A percentile compares a stretch with the other conserved stretches of the same genome.
Evolutionary conservation across 2,797 vertebrate species (phyloP).

Genomic region (Numenius phaeopus): DNA sequence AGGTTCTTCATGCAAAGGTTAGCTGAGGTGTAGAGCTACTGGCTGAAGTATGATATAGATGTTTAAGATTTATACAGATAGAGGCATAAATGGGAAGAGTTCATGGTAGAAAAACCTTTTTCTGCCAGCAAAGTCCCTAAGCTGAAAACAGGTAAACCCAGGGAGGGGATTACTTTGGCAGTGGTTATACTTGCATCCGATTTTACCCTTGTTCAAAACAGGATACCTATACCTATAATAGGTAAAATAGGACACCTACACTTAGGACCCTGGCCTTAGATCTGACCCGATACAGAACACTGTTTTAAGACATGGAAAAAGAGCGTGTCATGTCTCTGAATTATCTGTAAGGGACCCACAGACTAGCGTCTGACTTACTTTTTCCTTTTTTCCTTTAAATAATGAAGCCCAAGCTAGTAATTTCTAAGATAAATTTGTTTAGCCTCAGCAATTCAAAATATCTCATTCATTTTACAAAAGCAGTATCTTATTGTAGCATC

Average conservation of each 20-base stretch:
- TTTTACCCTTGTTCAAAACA: not conserved
- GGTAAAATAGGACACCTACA: not conserved
- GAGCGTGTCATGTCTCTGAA: not conserved
- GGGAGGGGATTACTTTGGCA: not conserved
- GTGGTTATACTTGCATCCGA: not conserved
- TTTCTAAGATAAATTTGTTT: not conserved
- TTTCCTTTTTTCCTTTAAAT: not conserved
- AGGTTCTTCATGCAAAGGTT: not conserved
- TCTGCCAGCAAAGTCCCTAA: not conserved
- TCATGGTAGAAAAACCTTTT: not conserved
- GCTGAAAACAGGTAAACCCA: not conserved
- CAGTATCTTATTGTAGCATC: not conserved
- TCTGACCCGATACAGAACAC: fast-evolving
- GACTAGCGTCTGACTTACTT: not conserved
- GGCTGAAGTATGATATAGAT: not conserved
- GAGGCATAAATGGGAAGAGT: not conserved
- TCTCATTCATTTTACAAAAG: not conserved
- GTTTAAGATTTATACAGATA: not conserved
- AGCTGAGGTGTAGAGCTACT: not conserved
- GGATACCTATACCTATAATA: not conserved
- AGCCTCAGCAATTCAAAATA: not conserved
- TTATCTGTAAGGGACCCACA: not conserved
- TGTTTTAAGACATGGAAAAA: not conserved
- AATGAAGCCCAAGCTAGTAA: not conserved
- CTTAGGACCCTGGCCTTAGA: not conserved